Base-by-base conservation (phyloP, 1,140 invertebrate genomes). In the Ips typographus region DNA sequence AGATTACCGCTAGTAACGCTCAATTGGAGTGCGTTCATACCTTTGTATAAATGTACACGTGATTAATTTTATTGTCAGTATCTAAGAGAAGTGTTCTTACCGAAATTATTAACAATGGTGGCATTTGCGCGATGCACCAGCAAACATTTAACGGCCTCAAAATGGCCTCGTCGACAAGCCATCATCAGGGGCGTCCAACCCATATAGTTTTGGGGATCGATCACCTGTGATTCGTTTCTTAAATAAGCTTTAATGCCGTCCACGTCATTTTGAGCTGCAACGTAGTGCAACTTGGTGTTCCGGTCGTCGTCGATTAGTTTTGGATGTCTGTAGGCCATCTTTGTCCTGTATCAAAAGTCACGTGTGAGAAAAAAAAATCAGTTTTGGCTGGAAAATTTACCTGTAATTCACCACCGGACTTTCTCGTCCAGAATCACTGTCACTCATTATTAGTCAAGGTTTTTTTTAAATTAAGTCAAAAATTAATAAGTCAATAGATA, bases 111-210 rank as follows among this genome's bases (percentile, higher is more conserved):
- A 68, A 73, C 75, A 8, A 80, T 76, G 58, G 79, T 81, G 3
- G 81, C 74, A 67, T 80, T 78, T 39, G 79, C 80, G 22, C 78
- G 75, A 60, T 78, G 71, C n/a, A 78, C 66, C 61, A 84, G 71
- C 2, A 85, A 74, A 22, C 80, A 72, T 70, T 82, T 76, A 2
- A 82, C 81, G 37, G 77, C 79, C 37, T 80, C 70, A 2, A 79
- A 58, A 72, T 85, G 78, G 66, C 78, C 79, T 73, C 82, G 82
- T 56, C 84, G 75, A 67, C 83, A 72, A 2, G 84, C 83, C 71
- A 84, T 80, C 83, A 85, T 85, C 40, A 85, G 65, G 4, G 84
- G 83, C 4, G 83, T 84, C 83, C 83, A 84, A 2, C 83, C 83
- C 71, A 82, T 80, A 73, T 79, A 79, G 75, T 84, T 85, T 74